Evolutionary conservation across 2,888 invertebrate genomes (phyloP), one percentile per base, ranked within the genome.

Genomic region (Mythimna impura): DNA sequence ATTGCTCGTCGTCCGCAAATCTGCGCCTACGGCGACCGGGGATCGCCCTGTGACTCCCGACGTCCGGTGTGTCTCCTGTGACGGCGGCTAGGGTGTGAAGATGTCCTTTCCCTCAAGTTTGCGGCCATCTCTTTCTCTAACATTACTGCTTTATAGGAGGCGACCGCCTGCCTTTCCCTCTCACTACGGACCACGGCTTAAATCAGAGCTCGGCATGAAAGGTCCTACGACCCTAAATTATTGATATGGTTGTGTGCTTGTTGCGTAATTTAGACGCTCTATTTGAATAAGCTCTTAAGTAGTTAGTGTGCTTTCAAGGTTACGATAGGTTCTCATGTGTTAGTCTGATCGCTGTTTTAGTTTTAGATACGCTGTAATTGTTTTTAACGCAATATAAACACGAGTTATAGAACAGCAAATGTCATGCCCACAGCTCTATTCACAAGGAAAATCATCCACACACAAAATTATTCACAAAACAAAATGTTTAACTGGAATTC

Each of bases 401-500:
- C 17, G 14, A 30, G 30, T 58, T 58, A 30, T 3, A 34, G 3
- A 47, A 47, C 6, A 47, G 17, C 14, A 67, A 47, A 8, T 20
- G 6, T 22, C 34, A 20, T 50, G 7, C 20, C 8, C 17, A 40
- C 17, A 52, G 10, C n/a, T 30, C 0, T 17, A 52, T 52, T 68
- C 68, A 22, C 17, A 17, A 30, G 10, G 12, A n/a, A 34, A 60
- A 14, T 58, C 3, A 14, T 25, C 22, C 0, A 12, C 7, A 36
- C 2, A 73, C 2, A 55, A 30, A 67, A 55, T 36, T 12, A 12
- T 66, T 14, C n/a, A 25, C 30, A 40, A 61, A 60, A 78, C 17
- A 62, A 65, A 80, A 47, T 20, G 22, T 17, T 50, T 30, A 36
- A 20, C 25, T 40, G 8, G 8, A 66, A 69, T 74, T 75, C 67